Base-by-base conservation (phyloP, 2,113 vertebrate genomes). In the Oncorhynchus keta region DNA sequence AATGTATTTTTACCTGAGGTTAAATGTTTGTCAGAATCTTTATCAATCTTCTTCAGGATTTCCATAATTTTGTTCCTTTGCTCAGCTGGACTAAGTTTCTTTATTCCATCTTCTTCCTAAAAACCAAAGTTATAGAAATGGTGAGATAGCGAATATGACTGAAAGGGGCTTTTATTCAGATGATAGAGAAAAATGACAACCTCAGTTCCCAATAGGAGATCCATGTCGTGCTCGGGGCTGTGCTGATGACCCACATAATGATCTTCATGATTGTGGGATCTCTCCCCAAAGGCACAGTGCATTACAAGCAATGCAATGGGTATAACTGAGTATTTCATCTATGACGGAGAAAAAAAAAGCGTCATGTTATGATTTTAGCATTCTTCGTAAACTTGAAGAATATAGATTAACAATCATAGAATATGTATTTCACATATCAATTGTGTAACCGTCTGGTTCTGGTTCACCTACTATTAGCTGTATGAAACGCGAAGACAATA, bases 1-100 rank as follows among this genome's bases (percentile, higher is more conserved):
- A 6, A 35, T 6, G 0, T 32, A 30, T 24, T 18, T 26, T 68
- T 81, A 97, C 97, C 96, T 92, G 93, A 79, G 35, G 88, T 93
- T 68, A 99, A 92, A 62, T 94, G 91, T 20, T 92, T 93, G 79
- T 99, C 95, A 6, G 74, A 80, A 73, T 97, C 92, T 70, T 81
- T 76, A 70, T 98, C 97, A 78, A 98, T 98, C 78, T 91, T 96
- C 89, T 87, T 94, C 20, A 97, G 84, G 67, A 98, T 95, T 3
- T 92, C 91, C 84, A 85, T 87, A 76, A 99, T 91, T 75, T 94
- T 92, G 76, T 86, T 89, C 69, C 86, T 94, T 84, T 95, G 95
- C 76, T 97, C 95, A 61, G 91, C 91, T n/a, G 94, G 95, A 76
- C 86, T 90, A 1, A 98, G 94, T 76, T 94, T 94, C 82, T 90